Base-by-base conservation (phyloP, 2,113 vertebrate genomes). In the Micromys minutus region DNA sequence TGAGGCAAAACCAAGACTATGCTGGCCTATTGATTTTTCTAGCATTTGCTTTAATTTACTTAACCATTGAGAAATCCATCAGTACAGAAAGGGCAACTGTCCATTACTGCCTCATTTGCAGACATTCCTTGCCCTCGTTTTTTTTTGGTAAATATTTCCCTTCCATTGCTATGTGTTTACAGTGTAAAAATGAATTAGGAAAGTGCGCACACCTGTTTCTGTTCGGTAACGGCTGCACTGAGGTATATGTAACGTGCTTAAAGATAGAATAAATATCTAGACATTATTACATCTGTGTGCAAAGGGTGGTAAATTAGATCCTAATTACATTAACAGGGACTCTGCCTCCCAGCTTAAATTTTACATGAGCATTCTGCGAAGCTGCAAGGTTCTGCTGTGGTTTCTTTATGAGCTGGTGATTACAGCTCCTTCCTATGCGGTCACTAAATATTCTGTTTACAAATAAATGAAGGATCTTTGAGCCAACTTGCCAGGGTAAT, bases 241-340 rank as follows among this genome's bases (percentile, higher is more conserved):
- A 99, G 99, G 98, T 99, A 98, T 98, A 98, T 97, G 98, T 98
- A 98, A 98, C 97, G 98, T 98, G 98, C 98, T 99, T 98, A 98
- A 98, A 98, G 98, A 98, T 98, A 98, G 98, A 98, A 98, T 98
- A 98, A 97, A 98, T 98, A 99, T 98, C 98, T 98, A 97, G 98
- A 98, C 99, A 98, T 98, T 98, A 99, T 99, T 99, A 99, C 99
- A 99, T 99, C 98, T 99, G 99, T 98, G 99, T 99, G 99, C 98
- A 98, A 98, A 98, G 98, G 98, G 98, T 98, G 99, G 98, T 99
- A 99, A 99, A 99, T 99, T 99, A 99, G 98, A 98, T 98, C 99
- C 98, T 99, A 99, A 99, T 99, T 99, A 99, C 98, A 99, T 99
- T 99, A 99, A 99, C 98, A 98, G 98, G 98, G 98, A 99, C 99